These are phyloP conservation scores for Enteromius radiatus DNA, from an alignment of 2,797 vertebrate species.

Conservation along the genomic window DNA sequence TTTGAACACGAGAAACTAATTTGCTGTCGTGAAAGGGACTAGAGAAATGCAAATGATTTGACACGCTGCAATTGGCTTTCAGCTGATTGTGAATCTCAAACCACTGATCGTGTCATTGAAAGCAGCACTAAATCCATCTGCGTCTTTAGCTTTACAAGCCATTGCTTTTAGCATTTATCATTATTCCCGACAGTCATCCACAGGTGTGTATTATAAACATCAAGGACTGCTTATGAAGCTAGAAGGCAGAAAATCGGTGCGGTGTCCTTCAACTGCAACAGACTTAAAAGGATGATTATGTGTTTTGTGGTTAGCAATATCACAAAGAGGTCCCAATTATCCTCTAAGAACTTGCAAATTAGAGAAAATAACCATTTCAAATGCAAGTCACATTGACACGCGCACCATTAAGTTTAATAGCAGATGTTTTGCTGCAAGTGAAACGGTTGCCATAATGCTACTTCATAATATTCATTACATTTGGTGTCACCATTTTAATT, in stretches of 20 bases:
- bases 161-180: constrained; percentile 26
- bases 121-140: constrained; percentile 22
- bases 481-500: constrained; percentile 13
- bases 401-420: not conserved
- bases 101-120: constrained; percentile 22
- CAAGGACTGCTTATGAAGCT: constrained; percentile 10
- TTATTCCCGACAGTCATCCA: constrained; percentile 31
- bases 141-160: constrained; percentile 18
- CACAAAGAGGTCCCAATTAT: constrained; percentile 30
- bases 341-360: not conserved
- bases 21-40: constrained; percentile 9
- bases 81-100: constrained; percentile 33
- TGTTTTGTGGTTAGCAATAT: constrained; percentile 14
- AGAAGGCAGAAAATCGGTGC: constrained; percentile 7
- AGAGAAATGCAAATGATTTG: constrained; percentile 38
- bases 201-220: constrained; percentile 29
- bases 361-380: not conserved
- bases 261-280: not conserved
- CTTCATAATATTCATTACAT: constrained; percentile 9
- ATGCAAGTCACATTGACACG: not conserved
- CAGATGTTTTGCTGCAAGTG: not conserved
- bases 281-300: constrained; percentile 24
- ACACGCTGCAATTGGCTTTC: constrained; percentile 20
- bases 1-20: constrained; percentile 30
- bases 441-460: not conserved